Percentiles rank a stretch among this genome's conserved stretches.
Evolutionary conservation across 2,888 invertebrate species (phyloP).

Genomic region (Megamerina dolium): DNA sequence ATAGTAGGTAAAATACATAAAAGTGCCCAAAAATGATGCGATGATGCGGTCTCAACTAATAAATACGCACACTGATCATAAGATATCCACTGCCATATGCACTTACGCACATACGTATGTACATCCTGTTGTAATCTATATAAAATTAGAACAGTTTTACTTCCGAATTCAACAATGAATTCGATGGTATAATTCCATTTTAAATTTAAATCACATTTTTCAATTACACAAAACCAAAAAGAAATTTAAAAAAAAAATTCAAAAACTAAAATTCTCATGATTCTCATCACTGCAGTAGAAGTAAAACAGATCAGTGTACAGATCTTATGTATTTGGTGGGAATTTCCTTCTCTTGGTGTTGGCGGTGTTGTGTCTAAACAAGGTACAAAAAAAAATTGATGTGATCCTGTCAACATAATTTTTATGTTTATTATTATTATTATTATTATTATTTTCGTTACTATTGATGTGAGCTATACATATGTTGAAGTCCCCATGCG

Average conservation of each 20-base stretch:
- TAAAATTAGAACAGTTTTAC: background rate
- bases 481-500: too few relatives aligned
- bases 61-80: too few relatives aligned
- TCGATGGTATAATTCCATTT: background rate
- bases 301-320: too few relatives aligned
- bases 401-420: conserved; percentile 24
- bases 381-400: conserved; percentile 14
- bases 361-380: background rate
- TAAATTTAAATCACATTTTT: background rate
- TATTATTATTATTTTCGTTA: background rate
- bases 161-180: background rate
- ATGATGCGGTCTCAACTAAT: too few relatives aligned
- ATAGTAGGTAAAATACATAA: background rate
- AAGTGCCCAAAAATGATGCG: background rate
- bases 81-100: conserved; percentile 6
- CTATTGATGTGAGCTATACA: too few relatives aligned
- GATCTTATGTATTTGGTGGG: too few relatives aligned
- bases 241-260: background rate
- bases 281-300: background rate
- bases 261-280: background rate
- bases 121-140: conserved; percentile 26
- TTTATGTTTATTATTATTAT: background rate
- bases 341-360: background rate
- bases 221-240: too few relatives aligned
- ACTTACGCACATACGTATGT: conserved; percentile 10